Base-by-base conservation (phyloP, 2,113 vertebrate species). In the Speoplatyrhinus poulsoni region DNA sequence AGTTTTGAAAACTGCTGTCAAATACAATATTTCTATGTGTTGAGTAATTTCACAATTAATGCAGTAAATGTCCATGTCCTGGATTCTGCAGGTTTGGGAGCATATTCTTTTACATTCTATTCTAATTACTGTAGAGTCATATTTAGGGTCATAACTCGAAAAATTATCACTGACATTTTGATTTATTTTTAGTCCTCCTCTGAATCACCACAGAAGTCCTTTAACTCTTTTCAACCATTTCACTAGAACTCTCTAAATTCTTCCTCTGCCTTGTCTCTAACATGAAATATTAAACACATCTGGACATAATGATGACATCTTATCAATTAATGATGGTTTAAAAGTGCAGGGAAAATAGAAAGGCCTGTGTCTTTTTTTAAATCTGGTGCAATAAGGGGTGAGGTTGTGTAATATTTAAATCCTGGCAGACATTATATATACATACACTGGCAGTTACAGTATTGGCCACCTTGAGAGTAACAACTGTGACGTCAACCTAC, bases 241-340 rank as follows among this genome's bases (percentile, higher is more conserved):
- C 65, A 71, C 82, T 76, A 67, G 65, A 55, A 62, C 64, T 70
- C 58, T 60, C 47, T 70, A 72, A 81, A 74, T 69, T 78, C 75
- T 67, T 60, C 70, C 48, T 67, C 52, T 72, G 9, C 19, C n/a
- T 67, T 62, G 50, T 33, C n/a, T 46, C 55, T 1, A 0, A 5
- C 50, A 85, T 90, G 46, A 87, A 89, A 87, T 87, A 90, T 89
- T 83, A 81, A 90, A 53, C 65, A 70, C 68, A 58, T 32, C 49
- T 67, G 82, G 84, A 87, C 79, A 79, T 84, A 86, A 83, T 79
- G 70, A 86, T 83, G 82, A 84, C 81, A 80, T 72, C 70, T 80
- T 77, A 82, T 90, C 77, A 83, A 88, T 90, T 80, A 89, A 86
- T 88, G 76, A 90, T 84, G 74, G 58, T 76, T 76, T 71, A 64